Evolutionary conservation across 2,113 vertebrate genomes (phyloP), one percentile per base, ranked within the genome.

Genomic region (Nothoprocta perdicaria): DNA sequence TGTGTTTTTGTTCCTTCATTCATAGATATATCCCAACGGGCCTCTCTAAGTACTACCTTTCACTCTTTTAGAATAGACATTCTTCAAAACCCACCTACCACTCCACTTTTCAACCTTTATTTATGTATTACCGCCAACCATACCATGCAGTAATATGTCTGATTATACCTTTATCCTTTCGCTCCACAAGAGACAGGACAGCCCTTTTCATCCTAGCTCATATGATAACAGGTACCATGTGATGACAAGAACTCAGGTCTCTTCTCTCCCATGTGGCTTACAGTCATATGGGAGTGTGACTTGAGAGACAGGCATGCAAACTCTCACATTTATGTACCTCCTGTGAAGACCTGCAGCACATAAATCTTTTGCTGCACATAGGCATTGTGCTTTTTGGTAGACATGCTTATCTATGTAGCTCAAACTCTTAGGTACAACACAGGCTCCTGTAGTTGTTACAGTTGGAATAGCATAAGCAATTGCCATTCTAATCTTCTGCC

Each of bases 1-100:
- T 86, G n/a, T 68, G 24, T 35, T 93, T 88, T 83, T 93, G 73
- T 86, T 94, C 83, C 60, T 23, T 14, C 48, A 46, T 89, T 68
- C 45, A 43, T 68, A 74, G 10, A 43, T 63, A 5, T 13, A 63
- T 80, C 77, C 48, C 63, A 14, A 4, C 17, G 41, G 71, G 46
- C 14, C 45, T 61, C 41, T 40, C 26, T 45, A 76, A 90, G 95
- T 66, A 73, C 41, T 69, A 5, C 0, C 0, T 53, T 77, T 66
- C 35, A 21, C 29, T 80, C 46, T 72, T 67, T 74, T 48, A 41
- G 43, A 80, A 50, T 3, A 71, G 43, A 11, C 27, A 40, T 57
- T 33, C 52, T 86, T 84, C 46, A 92, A 77, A 92, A 27, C 10
- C 16, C 19, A 58, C 23, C 10, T 63, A 38, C 17, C 22, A 50